Evolutionary conservation across 2,113 vertebrate species (phyloP), one percentile per base, ranked within the genome.

Genomic region (Chiloscyllium plagiosum): DNA sequence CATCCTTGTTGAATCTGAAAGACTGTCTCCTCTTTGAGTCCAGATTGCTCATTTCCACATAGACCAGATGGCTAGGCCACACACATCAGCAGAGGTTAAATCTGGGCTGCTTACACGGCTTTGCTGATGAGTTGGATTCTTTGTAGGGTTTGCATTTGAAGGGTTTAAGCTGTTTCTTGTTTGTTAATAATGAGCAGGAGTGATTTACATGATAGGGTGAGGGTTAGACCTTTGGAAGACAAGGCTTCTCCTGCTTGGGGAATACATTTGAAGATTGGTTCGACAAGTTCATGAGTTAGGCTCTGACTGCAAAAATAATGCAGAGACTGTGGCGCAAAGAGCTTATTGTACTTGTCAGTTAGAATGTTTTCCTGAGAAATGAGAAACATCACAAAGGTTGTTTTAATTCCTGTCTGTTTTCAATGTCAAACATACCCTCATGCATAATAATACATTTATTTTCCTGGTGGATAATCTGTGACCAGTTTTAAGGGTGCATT

Each of bases 11-110:
- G 86, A 89, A 22, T 56, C 12, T 87, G 50, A 50, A 56, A 42
- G 80, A 83, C 19, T 15, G 37, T 83, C 3, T 19, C 37, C 50
- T 56, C 10, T 22, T 19, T 56, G 47, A 12, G 50, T 56, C 24
- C 86, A 89, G 86, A 89, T 89, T 89, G 47, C 50, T 89, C 50
- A 26, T 56, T 89, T 89, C 86, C 86, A 89, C 24, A 56, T 13
- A 8, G 52, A 56, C 86, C 86, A 50, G 50, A 52, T 26, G 86
- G 86, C 83, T 89, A 29, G 86, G 86, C 47, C 50, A 12, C 50
- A 13, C 42, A 4, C 50, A 56, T 52, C 50, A 89, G 47, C 26
- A 56, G 86, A 89, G 86, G 80, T 47, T 83, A 83, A 83, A 47
- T 83, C 80, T 47, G 80, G 50, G 50, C 47, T 52, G 17, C 37